Conservation (phyloP, 2,888 invertebrate species). For the Callosobruchus maculatus region DNA sequence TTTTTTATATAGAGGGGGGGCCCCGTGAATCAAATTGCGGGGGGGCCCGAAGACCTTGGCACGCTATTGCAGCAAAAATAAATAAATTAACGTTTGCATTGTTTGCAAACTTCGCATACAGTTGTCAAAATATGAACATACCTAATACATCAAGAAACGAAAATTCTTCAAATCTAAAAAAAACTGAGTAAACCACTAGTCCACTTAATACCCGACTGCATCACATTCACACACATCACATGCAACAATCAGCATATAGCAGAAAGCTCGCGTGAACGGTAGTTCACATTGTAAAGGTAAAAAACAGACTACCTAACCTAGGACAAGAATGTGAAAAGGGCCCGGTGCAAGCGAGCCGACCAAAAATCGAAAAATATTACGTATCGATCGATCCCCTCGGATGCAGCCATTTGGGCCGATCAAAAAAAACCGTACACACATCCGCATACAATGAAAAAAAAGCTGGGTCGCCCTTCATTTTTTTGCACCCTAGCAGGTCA, state of each 20-base stretch:
- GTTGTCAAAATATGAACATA: too few species aligned
- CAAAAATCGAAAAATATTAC: slow-evolving; percentile 42
- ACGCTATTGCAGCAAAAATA: too few species aligned
- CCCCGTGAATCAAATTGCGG: too few species aligned
- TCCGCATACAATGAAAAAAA: slow-evolving; percentile 39
- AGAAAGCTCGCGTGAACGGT: background rate
- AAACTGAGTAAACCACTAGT: background rate
- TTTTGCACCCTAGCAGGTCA: slow-evolving; percentile 41
- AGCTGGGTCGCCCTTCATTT: slow-evolving; percentile 42
- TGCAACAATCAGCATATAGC: background rate
- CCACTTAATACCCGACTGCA: background rate
- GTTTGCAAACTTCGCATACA: too few species aligned
- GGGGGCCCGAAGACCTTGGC: too few species aligned
- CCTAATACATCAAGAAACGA: too few species aligned
- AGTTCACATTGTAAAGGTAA: slow-evolving; percentile 39
- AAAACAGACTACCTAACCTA: slow-evolving; percentile 44
- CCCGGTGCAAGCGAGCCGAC: slow-evolving; percentile 20
- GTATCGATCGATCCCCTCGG: slow-evolving; percentile 46
- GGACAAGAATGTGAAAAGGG: slow-evolving; percentile 32
- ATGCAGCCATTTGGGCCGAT: slow-evolving; percentile 30
- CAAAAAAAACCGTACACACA: slow-evolving; percentile 37
- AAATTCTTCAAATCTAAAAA: too few species aligned
- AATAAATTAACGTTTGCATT: too few species aligned
- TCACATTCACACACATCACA: background rate
- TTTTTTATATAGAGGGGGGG: too few species aligned